Percentiles rank a stretch among this genome's conserved stretches.
Evolutionary conservation across 2,888 invertebrate genomes (phyloP).

Genomic region (Pediacus dermestoides): DNA sequence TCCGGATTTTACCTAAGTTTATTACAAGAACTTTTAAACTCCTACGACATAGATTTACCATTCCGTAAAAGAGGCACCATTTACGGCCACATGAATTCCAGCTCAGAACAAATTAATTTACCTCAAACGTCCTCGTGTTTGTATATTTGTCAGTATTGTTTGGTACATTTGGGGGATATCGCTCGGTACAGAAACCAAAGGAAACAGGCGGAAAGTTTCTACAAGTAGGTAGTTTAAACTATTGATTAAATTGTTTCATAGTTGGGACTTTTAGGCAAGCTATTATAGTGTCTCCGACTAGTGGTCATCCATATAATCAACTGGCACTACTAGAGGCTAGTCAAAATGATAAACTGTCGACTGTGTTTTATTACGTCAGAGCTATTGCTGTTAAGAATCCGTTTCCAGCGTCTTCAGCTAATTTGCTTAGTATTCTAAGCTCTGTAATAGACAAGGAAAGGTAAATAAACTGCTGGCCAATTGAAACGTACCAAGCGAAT

Average conservation of each 20-base stretch:
- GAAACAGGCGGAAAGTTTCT: constrained; percentile 79
- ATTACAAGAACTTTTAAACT: constrained; percentile 76
- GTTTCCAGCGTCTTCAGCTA: constrained; percentile 79
- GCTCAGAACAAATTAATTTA: constrained; percentile 39
- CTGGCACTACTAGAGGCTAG: constrained; percentile 78
- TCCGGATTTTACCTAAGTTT: constrained; percentile 81
- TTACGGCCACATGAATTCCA: constrained; percentile 40
- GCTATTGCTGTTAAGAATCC: constrained; percentile 80
- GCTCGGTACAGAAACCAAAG: constrained; percentile 80
- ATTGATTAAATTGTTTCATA: constrained; percentile 1
- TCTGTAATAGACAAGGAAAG: constrained; percentile 53
- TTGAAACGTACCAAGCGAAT: too few species aligned
- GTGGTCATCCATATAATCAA: constrained; percentile 89
- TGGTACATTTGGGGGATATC: constrained; percentile 84
- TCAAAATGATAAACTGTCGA: constrained; percentile 74
- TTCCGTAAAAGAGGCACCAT: constrained; percentile 57
- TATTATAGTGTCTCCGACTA: constrained; percentile 67
- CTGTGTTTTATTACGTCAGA: constrained; percentile 82
- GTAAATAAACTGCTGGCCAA: too few species aligned
- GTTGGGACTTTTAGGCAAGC: constrained; percentile 58
- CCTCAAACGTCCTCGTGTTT: constrained; percentile 70
- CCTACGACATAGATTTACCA: constrained; percentile 76
- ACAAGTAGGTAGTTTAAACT: constrained; percentile 53
- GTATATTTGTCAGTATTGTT: constrained; percentile 84
- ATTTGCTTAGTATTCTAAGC: constrained; percentile 70